Base-by-base conservation (phyloP, 2,797 vertebrate genomes). In the Coluber constrictor region DNA sequence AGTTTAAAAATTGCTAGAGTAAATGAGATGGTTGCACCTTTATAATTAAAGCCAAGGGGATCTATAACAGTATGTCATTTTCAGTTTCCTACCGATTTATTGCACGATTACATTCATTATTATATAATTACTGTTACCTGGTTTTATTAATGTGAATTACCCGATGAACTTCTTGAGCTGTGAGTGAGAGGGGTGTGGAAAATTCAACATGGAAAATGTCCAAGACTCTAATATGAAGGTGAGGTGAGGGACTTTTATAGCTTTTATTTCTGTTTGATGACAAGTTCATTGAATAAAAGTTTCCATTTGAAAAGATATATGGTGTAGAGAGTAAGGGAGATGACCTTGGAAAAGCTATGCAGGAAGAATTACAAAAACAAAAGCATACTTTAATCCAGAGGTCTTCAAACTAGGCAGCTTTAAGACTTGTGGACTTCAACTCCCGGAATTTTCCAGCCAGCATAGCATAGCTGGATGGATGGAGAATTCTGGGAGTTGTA, bases 31-130 rank as follows among this genome's bases (percentile, higher is more conserved):
- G 93, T 94, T 94, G 90, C 94, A 95, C 94, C 94, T 94, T 93
- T 93, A 74, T 95, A 97, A 97, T 97, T 97, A 95, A 96, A 97
- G 88, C 54, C 92, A 94, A 94, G 96, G 83, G 43, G 1, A 94
- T 94, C 93, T 94, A 90, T 93, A 94, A 91, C 86, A 94, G 94
- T 93, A 59, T 1, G 94, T 90, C 96, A 96, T 97, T 96, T 96
- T 95, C 94, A 96, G 91, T 93, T 94, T 95, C 93, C 96, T 96
- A 96, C 93, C 94, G 92, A 89, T 87, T 86, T 94, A 95, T 94
- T 95, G 92, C 87, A 92, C 95, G 93, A 95, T 93, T 93, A 92
- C 88, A 90, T 94, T 95, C 89, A 93, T 96, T 96, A 95, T 93
- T 89, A 93, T 92, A 90, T 94, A 95, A 96, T 96, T 96, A 91